A percentile compares a stretch with the other conserved stretches of the same genome.
These are phyloP conservation scores for Mustelus asterias DNA, from an alignment of 2,113 vertebrate genomes.

Conservation along the genomic window DNA sequence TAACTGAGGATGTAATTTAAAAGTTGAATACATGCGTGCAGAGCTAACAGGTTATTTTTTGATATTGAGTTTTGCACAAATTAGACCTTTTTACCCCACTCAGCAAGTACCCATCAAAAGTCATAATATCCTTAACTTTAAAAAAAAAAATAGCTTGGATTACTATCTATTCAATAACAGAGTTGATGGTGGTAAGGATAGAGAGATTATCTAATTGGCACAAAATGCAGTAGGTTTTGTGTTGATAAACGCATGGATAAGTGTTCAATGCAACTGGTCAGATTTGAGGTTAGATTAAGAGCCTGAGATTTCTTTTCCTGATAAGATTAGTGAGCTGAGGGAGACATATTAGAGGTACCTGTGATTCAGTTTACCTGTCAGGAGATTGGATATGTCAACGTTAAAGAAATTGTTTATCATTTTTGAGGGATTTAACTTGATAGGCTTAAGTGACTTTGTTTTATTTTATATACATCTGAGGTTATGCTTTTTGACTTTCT, in stretches of 20 bases:
- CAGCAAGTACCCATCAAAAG: neutral
- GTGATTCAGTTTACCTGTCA: neutral
- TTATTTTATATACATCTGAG: neutral
- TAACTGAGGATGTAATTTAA: neutral
- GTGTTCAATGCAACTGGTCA: neutral
- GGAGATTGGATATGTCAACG: neutral
- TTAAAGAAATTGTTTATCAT: neutral
- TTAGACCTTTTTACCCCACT: neutral
- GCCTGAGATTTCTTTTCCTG: neutral
- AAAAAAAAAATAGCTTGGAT: neutral
- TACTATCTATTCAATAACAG: neutral
- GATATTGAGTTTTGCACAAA: neutral
- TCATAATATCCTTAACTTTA: neutral
- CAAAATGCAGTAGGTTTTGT: neutral
- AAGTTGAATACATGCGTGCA: neutral
- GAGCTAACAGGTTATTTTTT: neutral
- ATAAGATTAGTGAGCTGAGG: neutral
- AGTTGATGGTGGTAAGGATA: neutral
- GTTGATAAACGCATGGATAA: neutral
- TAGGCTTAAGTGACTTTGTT: neutral
- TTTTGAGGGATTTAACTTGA: neutral
- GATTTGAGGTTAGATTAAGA: neutral
- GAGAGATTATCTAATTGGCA: neutral
- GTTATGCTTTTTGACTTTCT: neutral
- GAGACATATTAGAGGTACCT: neutral